Conservation (phyloP, 2,113 vertebrate genomes). For the Perca schrenkii region DNA sequence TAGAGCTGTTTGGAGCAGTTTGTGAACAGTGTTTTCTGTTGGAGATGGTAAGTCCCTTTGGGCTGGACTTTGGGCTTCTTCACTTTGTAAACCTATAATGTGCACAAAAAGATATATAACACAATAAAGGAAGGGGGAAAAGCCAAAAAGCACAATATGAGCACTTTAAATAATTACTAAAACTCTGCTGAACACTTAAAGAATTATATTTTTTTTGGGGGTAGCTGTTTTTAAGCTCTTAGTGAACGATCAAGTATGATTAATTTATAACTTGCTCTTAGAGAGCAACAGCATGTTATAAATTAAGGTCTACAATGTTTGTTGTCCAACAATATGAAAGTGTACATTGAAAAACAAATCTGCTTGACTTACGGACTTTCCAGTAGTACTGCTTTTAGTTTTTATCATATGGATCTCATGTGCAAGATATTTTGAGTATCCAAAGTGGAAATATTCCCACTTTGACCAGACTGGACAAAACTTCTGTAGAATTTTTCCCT, state of each 20-base stretch:
- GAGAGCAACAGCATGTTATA: too few species aligned
- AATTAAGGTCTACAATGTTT: not conserved
- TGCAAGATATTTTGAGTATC: not conserved
- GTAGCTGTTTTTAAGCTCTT: not conserved
- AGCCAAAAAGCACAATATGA: too few species aligned
- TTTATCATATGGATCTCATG: not conserved
- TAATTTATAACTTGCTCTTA: too few species aligned
- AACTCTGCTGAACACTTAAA: not conserved
- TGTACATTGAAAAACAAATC: not conserved
- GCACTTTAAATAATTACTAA: not conserved
- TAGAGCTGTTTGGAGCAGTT: too few species aligned
- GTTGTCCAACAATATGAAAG: not conserved
- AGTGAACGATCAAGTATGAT: not conserved
- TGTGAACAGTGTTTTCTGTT: too few species aligned
- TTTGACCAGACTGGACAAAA: not conserved
- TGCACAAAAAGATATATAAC: too few species aligned
- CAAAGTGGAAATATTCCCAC: not conserved
- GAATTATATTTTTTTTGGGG: not conserved
- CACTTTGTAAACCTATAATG: too few species aligned
- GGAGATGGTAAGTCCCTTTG: too few species aligned
- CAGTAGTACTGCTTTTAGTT: not conserved
- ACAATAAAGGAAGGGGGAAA: too few species aligned
- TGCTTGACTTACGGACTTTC: not conserved
- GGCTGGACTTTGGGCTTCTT: too few species aligned
- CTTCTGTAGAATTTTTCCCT: too few species aligned